Base-by-base conservation (phyloP, 2,888 invertebrate genomes). In the Pristionchus arcanus region DNA sequence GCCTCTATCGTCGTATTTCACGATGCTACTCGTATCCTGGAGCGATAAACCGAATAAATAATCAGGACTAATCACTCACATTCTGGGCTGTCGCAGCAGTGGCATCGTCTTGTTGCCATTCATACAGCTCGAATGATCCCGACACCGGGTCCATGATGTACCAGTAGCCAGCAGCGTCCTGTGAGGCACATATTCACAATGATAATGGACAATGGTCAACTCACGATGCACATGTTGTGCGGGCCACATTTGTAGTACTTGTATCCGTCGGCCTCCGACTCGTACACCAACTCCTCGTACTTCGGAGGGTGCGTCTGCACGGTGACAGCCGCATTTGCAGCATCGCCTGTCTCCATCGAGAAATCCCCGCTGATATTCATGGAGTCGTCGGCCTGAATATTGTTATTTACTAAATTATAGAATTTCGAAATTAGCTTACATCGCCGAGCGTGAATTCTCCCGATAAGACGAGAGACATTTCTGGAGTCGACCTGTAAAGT, bases 111-210 rank as follows among this genome's bases (percentile, higher is more conserved):
- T 42, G 42, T 68, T 87, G 34, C 87, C 42, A 89, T 5, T 77
- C 89, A 53, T 55, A 89, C 59, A 89, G n/a, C 37, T 89, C 89
- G 49, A 81, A 89, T 2, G 55, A 21, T 25, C 87, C 87, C 15
- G 87, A 42, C 16, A 63, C 74, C 13, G 71, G 63, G 25, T 88
- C 87, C 87, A 88, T 88, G 42, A 89, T 31, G 49, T 89, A 89
- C 89, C 89, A 89, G 34, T 89, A 89, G 7, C 89, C 89, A 7
- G 63, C 89, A 2, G 13, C 55, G 49, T 89, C 89, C 89, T 89
- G 34, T 28, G 21, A 16, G 5, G 16, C 31, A 11, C 2, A 13
- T 15, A 42, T 28, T 87, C 31, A 11, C 15, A 9, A 53, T 28
- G 16, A 83, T 53, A 49, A 7, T 34, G 2, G 7, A 25, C 25